These are phyloP conservation scores for Panagrolaimus sp. DNA, from an alignment of 1,140 invertebrate species.

Conservation along the genomic window DNA sequence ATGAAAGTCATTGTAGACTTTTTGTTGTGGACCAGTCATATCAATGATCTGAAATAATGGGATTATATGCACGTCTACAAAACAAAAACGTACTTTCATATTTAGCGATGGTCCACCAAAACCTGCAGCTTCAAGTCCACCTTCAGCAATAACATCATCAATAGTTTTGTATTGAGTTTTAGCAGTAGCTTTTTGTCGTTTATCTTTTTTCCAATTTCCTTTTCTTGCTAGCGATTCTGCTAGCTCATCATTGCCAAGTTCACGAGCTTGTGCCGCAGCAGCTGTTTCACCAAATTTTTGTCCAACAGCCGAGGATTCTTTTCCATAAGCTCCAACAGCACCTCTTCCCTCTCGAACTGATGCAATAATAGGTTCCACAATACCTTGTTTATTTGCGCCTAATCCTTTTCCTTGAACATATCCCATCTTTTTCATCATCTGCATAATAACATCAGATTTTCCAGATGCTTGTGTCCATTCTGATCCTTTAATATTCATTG, in stretches of 20 bases:
- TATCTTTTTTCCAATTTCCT: slow-evolving; percentile 50
- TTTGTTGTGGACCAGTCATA: slow-evolving; percentile 89
- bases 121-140: too few relatives aligned
- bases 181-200: slow-evolving; percentile 64
- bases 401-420: slow-evolving; percentile 91
- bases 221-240: slow-evolving; percentile 31
- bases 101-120: too few relatives aligned
- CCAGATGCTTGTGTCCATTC: slow-evolving; percentile 31
- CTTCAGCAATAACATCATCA: slow-evolving; percentile 70
- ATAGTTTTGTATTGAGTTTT: slow-evolving; percentile 72
- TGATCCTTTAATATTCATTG: slow-evolving; percentile 10
- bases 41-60: slow-evolving; percentile 74
- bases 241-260: slow-evolving; percentile 19
- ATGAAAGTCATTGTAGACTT: slow-evolving; percentile 70
- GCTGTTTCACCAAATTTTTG: slow-evolving; percentile 56
- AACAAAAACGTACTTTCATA: too few relatives aligned
- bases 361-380: slow-evolving; percentile 86
- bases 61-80: too few relatives aligned
- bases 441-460: slow-evolving; percentile 28
- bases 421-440: slow-evolving; percentile 74
- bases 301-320: slow-evolving; percentile 55
- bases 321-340: slow-evolving; percentile 69
- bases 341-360: slow-evolving; percentile 81
- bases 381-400: slow-evolving; percentile 89
- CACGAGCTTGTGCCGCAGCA: slow-evolving; percentile 48